Percentiles rank a stretch among this genome's conserved stretches.
Evolutionary conservation across 1,140 invertebrate genomes (phyloP).

Genomic region (Hylyphantes graminicola): DNA sequence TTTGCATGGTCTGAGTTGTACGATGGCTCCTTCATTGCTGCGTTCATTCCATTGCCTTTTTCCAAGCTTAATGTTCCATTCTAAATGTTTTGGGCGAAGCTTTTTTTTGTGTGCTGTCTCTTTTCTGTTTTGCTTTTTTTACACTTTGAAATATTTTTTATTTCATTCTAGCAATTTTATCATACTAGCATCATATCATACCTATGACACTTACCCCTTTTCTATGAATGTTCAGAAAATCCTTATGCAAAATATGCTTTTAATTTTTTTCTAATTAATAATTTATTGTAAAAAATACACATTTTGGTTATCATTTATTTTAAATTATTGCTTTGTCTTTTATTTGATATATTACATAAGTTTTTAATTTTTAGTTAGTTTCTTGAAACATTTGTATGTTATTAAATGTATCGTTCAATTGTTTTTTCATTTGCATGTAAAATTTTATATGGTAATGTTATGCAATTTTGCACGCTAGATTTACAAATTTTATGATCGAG

Average conservation of each 20-base stretch:
- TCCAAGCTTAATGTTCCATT: neutral
- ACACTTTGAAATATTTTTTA: too few relatives aligned
- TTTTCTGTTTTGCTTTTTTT: neutral
- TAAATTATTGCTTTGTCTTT: too few relatives aligned
- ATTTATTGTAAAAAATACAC: too few relatives aligned
- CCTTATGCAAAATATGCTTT: too few relatives aligned
- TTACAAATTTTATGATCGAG: conserved; percentile 31
- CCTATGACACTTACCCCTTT: too few relatives aligned
- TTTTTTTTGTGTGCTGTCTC: neutral
- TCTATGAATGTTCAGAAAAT: too few relatives aligned
- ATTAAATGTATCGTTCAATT: neutral
- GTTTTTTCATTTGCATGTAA: conserved; percentile 18
- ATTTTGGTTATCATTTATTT: too few relatives aligned
- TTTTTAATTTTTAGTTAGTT: neutral
- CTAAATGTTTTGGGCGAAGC: neutral
- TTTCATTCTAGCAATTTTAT: too few relatives aligned
- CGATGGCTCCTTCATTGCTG: conserved; percentile 47
- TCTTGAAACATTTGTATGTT: neutral
- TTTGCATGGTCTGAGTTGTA: conserved; percentile 8
- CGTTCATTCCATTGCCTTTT: conserved; percentile 27
- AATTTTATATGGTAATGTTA: conserved; percentile 6
- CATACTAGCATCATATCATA: too few relatives aligned
- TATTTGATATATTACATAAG: neutral
- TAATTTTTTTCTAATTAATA: too few relatives aligned
- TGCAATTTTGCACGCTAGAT: neutral